These are phyloP conservation scores for Gallinago stenura DNA, from an alignment of 2,797 vertebrate species.

Conservation along the genomic window DNA sequence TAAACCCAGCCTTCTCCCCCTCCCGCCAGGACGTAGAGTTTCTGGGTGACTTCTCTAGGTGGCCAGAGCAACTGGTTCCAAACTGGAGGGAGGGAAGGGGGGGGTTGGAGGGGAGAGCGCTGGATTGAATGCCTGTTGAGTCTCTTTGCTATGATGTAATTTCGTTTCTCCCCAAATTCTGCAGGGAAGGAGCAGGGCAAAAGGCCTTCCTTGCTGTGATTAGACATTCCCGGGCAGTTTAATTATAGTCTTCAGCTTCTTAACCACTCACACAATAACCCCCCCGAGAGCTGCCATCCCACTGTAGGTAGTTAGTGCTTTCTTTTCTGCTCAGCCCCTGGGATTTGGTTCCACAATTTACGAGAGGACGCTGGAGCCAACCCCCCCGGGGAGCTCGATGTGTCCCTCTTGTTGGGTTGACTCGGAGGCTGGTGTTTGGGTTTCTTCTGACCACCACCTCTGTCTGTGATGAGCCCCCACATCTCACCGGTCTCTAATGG, in stretches of 20 bases:
- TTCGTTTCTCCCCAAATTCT: slow-evolving; percentile 52
- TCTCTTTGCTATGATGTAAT: neutral
- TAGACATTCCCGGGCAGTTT: slow-evolving; percentile 50
- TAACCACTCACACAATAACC: slow-evolving; percentile 18
- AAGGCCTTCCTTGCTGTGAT: slow-evolving; percentile 46
- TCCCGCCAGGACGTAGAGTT: neutral
- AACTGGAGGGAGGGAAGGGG: too few species aligned
- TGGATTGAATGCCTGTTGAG: neutral
- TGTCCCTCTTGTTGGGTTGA: neutral
- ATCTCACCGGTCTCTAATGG: neutral
- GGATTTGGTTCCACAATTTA: slow-evolving; percentile 22
- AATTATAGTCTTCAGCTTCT: slow-evolving; percentile 60
- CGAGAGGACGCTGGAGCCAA: neutral
- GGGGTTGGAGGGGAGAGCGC: neutral
- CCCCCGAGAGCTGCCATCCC: slow-evolving; percentile 29
- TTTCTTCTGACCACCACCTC: neutral
- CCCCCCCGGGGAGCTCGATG: neutral
- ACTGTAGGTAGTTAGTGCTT: neutral
- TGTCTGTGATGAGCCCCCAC: neutral
- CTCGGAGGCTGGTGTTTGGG: neutral
- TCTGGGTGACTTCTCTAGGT: neutral
- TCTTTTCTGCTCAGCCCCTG: neutral
- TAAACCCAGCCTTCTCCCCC: neutral
- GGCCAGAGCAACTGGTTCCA: neutral
- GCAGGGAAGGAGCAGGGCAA: slow-evolving; percentile 12